phyloP scores from a whole-genome alignment of 2,113 vertebrate species.

The Ameiurus melas region DNA sequence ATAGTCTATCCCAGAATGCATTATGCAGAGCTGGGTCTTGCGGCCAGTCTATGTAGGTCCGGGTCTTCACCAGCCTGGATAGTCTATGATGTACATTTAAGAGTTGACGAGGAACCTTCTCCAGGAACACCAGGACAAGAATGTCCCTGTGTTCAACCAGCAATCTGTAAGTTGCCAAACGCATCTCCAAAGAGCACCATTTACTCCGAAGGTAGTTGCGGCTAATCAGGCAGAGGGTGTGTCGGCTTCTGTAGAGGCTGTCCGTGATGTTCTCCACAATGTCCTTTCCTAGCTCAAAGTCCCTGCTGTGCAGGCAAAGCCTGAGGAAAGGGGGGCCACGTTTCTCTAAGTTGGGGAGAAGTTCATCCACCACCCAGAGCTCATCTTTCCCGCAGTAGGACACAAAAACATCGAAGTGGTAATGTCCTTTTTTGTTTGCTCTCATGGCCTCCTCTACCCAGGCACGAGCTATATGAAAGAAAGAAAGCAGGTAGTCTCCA shows the following conservation, averaged over 20 bases:
- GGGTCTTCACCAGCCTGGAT: conserved; percentile 52
- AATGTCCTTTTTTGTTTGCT: conserved; percentile 11
- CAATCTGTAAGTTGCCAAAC: conserved; percentile 53
- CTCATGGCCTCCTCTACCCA: conserved; percentile 35
- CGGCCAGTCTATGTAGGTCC: conserved; percentile 59
- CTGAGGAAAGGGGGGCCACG: conserved; percentile 31
- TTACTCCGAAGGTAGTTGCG: conserved; percentile 45
- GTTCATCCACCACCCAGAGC: conserved; percentile 50
- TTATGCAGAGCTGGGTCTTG: conserved; percentile 36
- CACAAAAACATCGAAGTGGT: conserved; percentile 53
- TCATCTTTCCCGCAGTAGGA: conserved; percentile 56
- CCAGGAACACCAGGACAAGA: conserved; percentile 59
- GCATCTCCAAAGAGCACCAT: conserved; percentile 61
- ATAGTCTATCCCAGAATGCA: conserved; percentile 58
- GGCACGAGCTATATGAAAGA: conserved; percentile 34
- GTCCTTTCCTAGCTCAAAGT: conserved; percentile 44
- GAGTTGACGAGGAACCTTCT: conserved; percentile 45
- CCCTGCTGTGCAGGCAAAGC: conserved; percentile 40
- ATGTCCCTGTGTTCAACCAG: conserved; percentile 57
- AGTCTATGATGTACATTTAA: conserved; percentile 56
- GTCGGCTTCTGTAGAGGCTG: conserved; percentile 68
- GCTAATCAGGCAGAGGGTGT: conserved; percentile 73
- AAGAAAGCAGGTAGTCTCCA: conserved; percentile 33
- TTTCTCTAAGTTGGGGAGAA: conserved; percentile 53
- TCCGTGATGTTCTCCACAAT: conserved; percentile 51